Evolutionary conservation across 2,888 invertebrate species (phyloP), one percentile per base, ranked within the genome.

Genomic region (Brenthis ino): DNA sequence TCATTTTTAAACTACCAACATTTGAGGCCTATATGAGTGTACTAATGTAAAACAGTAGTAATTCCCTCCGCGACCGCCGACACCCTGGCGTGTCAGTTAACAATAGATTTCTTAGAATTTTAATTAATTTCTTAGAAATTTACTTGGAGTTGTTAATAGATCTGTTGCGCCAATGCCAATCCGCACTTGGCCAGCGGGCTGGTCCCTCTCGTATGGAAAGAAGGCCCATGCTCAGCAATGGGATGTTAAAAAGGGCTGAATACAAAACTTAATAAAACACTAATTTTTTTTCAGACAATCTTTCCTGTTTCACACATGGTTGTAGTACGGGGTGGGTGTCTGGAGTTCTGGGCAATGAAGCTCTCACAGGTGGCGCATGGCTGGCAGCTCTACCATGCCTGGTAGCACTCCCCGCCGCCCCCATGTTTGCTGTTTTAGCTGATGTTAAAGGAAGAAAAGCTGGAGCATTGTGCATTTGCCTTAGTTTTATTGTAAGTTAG

Each of bases 321-420:
- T 93, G 93, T 79, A 91, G 91, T 69, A 91, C 89, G 0, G 92
- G 92, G 28, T 93, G 92, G 92, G 92, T 92, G 65, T 91, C 91
- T 0, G 92, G 93, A 0, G 90, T 91, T 72, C 82, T 93, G 68
- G 92, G 92, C 12, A 82, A 76, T 67, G 91, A 91, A 76, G 93
- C 92, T 11, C 71, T 93, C 8, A 81, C 90, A 12, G 92, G 91
- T 37, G 92, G 92, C 37, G 93, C 92, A 0, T 93, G 93, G 92
- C 77, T 93, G 6, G 93, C 92, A 0, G 93, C 92, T 0, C 77
- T 93, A 16, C 92, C 92, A 0, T 90, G 93, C 69, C 77, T 93
- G 24, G 89, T 89, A 0, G 92, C 92, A 0, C 69, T 93, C 13
- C 92, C 92, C 4, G 91, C 91, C 0, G 92, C 93, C 0, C 93